Evolutionary conservation across 1,140 invertebrate species (phyloP), one percentile per base, ranked within the genome.

Genomic region (Sarcophaga peregrina): DNA sequence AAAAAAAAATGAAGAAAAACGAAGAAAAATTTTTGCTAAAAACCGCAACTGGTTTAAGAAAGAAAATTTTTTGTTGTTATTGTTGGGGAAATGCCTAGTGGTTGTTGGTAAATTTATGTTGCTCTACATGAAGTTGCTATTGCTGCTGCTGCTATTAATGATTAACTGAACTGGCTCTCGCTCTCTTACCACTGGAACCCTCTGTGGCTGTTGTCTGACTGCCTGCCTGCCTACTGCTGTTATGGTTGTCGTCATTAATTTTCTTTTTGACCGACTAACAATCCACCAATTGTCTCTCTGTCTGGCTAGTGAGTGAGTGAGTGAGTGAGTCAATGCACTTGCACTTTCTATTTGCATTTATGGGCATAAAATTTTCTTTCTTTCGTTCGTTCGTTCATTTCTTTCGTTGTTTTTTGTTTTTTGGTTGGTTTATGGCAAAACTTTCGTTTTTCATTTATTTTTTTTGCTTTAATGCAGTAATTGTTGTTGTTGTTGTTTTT

Each of bases 321-420:
- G 81, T 75, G 82, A 81, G 75, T 84, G 85, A 78, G 75, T 52
- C 75, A 85, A 85, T 89, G 88, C 88, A 89, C 88, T 89, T 89
- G 88, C 88, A 89, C 88, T 89, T 89, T 89, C 88, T 89, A 88
- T 89, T 89, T 88, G 86, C 87, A 87, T 89, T 78, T 89, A 89
- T 89, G 88, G 87, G 86, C 88, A 68, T 68, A 9, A 5, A 68
- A n/a, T 68, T 58, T 58, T 6, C n/a, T 58, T 58, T 58, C 0
- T 11, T 58, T 11, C n/a, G 52, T 58, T 58, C 15, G 54, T 58
- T 58, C 10, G 54, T 58, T 58, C 54, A 37, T 37, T 37, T 37
- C 6, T n/a, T 58, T n/a, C 13, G 13, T 58, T n/a, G 54, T 58
- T 58, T 58, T 13, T 58, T 58, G n/a, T 58, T 58, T 58, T 1